These are phyloP conservation scores for Pelmatolapia mariae DNA, from an alignment of 2,113 vertebrate genomes.

Conservation along the genomic window DNA sequence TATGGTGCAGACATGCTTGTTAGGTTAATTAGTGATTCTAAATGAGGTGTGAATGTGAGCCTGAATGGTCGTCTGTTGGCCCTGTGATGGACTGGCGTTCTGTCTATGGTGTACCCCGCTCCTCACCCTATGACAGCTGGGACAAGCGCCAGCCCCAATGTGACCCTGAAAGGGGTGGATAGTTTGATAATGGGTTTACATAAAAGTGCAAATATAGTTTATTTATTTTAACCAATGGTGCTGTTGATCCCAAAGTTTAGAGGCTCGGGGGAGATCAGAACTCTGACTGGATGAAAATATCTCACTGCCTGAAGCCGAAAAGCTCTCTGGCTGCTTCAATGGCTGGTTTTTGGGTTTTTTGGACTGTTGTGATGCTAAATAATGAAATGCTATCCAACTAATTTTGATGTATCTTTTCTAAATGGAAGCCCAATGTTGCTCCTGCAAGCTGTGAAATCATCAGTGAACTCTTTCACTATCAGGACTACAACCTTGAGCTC, in stretches of 20 bases:
- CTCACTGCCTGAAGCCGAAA: neutral
- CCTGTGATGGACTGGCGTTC: neutral
- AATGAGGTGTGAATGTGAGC: neutral
- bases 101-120: accelerated
- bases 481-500: neutral
- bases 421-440: neutral
- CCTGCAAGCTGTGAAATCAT: neutral
- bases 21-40: neutral
- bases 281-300: neutral
- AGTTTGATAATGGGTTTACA: neutral
- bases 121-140: neutral
- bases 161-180: accelerated
- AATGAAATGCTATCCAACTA: neutral
- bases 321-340: neutral
- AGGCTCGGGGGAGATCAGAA: neutral
- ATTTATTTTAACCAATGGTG: accelerated
- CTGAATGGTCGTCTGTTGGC: accelerated
- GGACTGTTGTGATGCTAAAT: neutral
- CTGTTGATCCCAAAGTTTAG: neutral
- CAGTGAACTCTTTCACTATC: neutral
- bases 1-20: neutral
- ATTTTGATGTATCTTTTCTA: neutral
- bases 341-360: neutral
- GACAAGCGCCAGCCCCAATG: neutral
- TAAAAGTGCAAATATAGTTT: neutral